phyloP scores from a whole-genome alignment of 2,797 vertebrate genomes.

The Threskiornis aethiopicus region DNA sequence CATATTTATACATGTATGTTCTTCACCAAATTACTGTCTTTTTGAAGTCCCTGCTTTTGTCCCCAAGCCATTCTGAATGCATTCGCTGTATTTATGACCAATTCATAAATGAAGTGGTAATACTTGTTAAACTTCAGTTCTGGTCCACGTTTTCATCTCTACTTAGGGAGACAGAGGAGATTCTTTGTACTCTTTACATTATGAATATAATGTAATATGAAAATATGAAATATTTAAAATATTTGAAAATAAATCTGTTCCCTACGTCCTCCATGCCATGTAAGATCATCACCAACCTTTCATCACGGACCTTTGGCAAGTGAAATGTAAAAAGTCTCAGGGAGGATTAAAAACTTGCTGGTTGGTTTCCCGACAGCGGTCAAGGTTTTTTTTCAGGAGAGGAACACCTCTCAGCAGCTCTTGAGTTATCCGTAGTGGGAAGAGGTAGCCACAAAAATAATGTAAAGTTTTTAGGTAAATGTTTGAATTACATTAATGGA shows the following conservation, averaged over 20 bases:
- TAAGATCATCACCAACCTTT: not conserved
- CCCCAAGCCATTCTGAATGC: not conserved
- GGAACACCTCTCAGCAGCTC: not conserved
- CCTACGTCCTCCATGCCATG: fast-evolving
- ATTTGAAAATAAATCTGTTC: not conserved
- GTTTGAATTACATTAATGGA: not conserved
- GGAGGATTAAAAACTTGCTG: not conserved
- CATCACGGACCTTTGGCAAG: not conserved
- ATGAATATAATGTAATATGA: not conserved
- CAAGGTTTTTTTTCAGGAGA: not conserved
- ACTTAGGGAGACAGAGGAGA: not conserved
- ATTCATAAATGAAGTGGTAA: not conserved
- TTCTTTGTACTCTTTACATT: not conserved
- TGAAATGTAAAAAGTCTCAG: fast-evolving
- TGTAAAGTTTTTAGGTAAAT: not conserved
- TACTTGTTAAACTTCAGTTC: not conserved
- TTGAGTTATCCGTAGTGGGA: not conserved
- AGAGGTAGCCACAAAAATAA: not conserved
- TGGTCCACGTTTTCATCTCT: not conserved
- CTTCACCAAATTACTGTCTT: not conserved
- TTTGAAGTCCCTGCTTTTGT: not conserved
- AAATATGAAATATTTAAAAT: not conserved
- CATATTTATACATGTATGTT: not conserved
- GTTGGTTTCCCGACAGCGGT: not conserved
- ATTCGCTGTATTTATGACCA: not conserved